These are phyloP conservation scores for Lethocerus indicus DNA, from an alignment of 1,140 invertebrate genomes.

Conservation along the genomic window DNA sequence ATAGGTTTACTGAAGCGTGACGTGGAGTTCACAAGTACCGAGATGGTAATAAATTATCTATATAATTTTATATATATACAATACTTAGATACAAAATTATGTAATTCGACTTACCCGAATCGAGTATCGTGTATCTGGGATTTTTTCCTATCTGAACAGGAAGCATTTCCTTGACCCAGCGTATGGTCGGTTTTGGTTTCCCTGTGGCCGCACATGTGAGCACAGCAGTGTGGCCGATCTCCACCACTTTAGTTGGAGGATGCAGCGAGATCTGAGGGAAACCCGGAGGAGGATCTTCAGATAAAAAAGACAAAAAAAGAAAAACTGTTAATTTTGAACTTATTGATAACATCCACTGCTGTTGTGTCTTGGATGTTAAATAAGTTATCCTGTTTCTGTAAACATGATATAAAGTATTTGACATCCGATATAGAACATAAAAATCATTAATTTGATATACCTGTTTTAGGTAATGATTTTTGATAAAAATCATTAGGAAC, in stretches of 20 bases:
- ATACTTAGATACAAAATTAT: no score
- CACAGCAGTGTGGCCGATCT: conserved; percentile 81
- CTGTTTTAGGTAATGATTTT: no score
- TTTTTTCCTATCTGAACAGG: conserved; percentile 71
- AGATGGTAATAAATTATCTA: no score
- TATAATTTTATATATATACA: no score
- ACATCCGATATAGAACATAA: no score
- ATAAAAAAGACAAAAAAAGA: conserved; percentile 36
- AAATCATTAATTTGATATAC: no score
- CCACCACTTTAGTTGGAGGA: conserved; percentile 71
- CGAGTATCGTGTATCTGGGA: conserved; percentile 65
- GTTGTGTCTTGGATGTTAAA: no score
- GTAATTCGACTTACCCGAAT: conserved; percentile 40
- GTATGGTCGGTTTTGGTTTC: conserved; percentile 65
- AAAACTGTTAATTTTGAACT: not conserved
- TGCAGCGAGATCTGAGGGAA: conserved; percentile 83
- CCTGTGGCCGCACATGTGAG: conserved; percentile 77
- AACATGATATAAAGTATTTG: no score
- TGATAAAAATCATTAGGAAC: no score
- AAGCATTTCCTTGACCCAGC: conserved; percentile 83
- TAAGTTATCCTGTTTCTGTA: no score
- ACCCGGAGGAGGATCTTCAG: conserved; percentile 67
- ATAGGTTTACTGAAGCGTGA: no score
- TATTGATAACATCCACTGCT: not conserved
- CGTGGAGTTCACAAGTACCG: no score